A percentile compares a stretch with the other conserved stretches of the same genome.
Conservation (phyloP, 1,140 invertebrate species). For the Latrodectus geometricus region DNA sequence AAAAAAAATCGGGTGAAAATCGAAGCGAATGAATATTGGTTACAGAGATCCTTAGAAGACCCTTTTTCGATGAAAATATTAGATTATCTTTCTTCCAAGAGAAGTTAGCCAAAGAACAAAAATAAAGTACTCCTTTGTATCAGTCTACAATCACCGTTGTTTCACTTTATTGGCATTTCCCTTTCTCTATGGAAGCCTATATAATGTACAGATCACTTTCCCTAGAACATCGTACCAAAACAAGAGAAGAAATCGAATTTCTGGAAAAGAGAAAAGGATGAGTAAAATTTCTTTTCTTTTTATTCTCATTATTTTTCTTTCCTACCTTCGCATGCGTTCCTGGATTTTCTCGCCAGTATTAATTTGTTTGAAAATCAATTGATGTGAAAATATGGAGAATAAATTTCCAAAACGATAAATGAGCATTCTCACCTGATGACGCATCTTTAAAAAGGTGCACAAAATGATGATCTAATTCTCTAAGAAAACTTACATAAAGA, state of each 20-base stretch:
- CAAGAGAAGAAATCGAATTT: constrained; percentile 8
- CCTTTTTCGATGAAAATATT: constrained; percentile 25
- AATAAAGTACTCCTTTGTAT: constrained; percentile 4
- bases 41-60: constrained; percentile 12
- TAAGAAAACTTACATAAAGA: too few species aligned
- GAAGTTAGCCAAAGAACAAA: background rate
- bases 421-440: background rate
- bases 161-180: constrained; percentile 11
- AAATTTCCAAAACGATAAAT: background rate
- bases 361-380: background rate
- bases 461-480: too few species aligned
- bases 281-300: background rate
- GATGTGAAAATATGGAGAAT: background rate
- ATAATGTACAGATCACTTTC: constrained; percentile 14
- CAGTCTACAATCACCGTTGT: constrained; percentile 26
- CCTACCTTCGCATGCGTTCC: background rate
- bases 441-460: too few species aligned
- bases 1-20: constrained; percentile 21
- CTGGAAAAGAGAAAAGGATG: background rate
- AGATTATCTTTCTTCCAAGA: constrained; percentile 17
- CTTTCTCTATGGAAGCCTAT: background rate
- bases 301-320: background rate
- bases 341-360: background rate
- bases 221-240: background rate
- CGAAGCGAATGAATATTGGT: constrained; percentile 29